phyloP scores from a whole-genome alignment of 2,113 vertebrate genomes.

The Chloroceryle aenea region DNA sequence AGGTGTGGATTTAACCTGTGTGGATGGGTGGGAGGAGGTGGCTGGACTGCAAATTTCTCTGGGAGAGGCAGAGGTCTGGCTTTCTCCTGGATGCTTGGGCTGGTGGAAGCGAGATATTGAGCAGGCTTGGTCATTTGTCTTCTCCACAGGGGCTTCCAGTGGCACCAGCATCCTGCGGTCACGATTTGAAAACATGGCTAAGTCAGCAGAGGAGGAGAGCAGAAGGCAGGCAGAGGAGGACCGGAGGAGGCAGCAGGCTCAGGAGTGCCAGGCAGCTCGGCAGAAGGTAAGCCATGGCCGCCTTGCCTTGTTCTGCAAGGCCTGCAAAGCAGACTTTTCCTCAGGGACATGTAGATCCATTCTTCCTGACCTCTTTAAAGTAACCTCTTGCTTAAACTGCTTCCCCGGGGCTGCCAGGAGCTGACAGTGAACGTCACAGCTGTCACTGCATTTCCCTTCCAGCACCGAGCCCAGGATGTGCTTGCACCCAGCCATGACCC shows the following conservation, averaged over 20 bases:
- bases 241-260: slow-evolving; percentile 72
- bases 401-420: not conserved
- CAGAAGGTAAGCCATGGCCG: slow-evolving; percentile 40
- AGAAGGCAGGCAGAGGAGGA: slow-evolving; percentile 81
- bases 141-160: slow-evolving; percentile 52
- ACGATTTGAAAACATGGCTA: slow-evolving; percentile 90
- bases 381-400: not conserved
- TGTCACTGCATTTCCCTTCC: not conserved
- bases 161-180: slow-evolving; percentile 86
- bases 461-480: not conserved
- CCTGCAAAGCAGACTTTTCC: not conserved
- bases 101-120: not conserved
- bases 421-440: not conserved
- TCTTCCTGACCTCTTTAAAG: not conserved
- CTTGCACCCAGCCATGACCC: not conserved
- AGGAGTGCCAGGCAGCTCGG: slow-evolving; percentile 59
- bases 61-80: not conserved
- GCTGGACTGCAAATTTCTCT: not conserved
- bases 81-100: not conserved
- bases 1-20: not conserved
- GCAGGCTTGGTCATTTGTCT: not conserved
- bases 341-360: not conserved
- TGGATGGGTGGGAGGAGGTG: not conserved
- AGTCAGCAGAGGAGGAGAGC: slow-evolving; percentile 81
- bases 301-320: not conserved